Conservation (phyloP, 1,140 invertebrate genomes). For the Saccostrea echinata region DNA sequence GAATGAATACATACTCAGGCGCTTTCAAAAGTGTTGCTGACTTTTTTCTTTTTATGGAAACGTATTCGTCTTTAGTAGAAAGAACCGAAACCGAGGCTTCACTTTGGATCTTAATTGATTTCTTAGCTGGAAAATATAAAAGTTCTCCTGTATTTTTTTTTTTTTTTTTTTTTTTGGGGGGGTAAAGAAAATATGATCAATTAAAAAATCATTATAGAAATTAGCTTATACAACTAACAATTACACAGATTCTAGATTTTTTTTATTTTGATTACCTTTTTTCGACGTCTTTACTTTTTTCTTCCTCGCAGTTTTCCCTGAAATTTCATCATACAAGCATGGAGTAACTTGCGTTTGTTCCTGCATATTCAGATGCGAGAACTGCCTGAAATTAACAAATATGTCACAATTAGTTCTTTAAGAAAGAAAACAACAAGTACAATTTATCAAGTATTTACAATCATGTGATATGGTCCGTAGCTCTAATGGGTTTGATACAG, state of each 20-base stretch:
- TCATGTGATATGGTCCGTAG: too few relatives aligned
- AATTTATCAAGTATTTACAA: neutral
- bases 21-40: neutral
- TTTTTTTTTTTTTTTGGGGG: too few relatives aligned
- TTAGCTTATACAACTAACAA: neutral
- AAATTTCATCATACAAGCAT: neutral
- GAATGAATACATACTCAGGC: neutral
- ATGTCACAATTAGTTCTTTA: neutral
- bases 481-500: too few relatives aligned
- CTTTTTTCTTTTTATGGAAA: neutral
- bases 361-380: neutral
- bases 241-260: neutral
- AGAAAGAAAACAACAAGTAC: neutral
- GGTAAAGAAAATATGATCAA: too few relatives aligned
- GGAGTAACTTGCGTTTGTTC: neutral
- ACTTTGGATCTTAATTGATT: neutral
- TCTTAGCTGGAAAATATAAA: neutral
- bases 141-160: too few relatives aligned
- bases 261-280: neutral
- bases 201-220: too few relatives aligned
- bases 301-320: neutral
- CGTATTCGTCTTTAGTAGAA: neutral
- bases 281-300: neutral
- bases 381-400: neutral
- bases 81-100: neutral